A percentile compares a stretch with the other conserved stretches of the same genome.
These are phyloP conservation scores for Neoascia interrupta DNA, from an alignment of 2,888 invertebrate species.

Conservation along the genomic window DNA sequence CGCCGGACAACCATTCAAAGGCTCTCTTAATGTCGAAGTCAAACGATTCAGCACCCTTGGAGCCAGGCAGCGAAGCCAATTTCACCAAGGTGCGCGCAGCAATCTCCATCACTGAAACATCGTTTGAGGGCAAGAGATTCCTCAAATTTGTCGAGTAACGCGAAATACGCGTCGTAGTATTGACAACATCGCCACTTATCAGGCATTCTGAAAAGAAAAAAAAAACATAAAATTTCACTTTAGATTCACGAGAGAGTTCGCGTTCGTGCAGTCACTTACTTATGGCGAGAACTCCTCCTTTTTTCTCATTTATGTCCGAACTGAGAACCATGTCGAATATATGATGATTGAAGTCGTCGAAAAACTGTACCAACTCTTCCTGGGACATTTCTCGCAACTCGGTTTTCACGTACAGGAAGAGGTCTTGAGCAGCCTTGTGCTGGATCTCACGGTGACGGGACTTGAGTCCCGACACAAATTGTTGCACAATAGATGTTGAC, in stretches of 20 bases:
- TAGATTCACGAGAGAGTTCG: too few relatives aligned
- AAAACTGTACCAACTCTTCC: constrained; percentile 93
- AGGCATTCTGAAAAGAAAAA: constrained; percentile 86
- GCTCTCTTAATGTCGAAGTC: constrained; percentile 98
- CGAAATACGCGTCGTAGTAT: constrained; percentile 92
- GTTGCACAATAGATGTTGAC: constrained; percentile 84
- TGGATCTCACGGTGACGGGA: constrained; percentile 92
- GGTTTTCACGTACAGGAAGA: constrained; percentile 94
- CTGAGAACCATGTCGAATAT: constrained; percentile 98
- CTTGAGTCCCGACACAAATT: constrained; percentile 92
- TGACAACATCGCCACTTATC: constrained; percentile 95
- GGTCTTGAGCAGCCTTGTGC: constrained; percentile 91
- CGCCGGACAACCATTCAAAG: constrained; percentile 96
- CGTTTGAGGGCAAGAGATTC: constrained; percentile 93
- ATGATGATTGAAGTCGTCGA: constrained; percentile 97
- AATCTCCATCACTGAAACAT: constrained; percentile 96
- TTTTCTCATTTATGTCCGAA: constrained; percentile 94
- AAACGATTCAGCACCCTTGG: constrained; percentile 97
- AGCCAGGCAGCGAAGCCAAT: constrained; percentile 93
- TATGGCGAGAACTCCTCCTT: constrained; percentile 96
- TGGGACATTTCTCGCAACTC: constrained; percentile 93
- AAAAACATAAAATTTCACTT: too few relatives aligned
- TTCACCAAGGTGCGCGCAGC: constrained; percentile 97
- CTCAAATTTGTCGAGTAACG: constrained; percentile 96
- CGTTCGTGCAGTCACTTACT: constrained; percentile 80